Evolutionary conservation across 2,797 vertebrate genomes (phyloP).

Genomic region (Molossus molossus): DNA sequence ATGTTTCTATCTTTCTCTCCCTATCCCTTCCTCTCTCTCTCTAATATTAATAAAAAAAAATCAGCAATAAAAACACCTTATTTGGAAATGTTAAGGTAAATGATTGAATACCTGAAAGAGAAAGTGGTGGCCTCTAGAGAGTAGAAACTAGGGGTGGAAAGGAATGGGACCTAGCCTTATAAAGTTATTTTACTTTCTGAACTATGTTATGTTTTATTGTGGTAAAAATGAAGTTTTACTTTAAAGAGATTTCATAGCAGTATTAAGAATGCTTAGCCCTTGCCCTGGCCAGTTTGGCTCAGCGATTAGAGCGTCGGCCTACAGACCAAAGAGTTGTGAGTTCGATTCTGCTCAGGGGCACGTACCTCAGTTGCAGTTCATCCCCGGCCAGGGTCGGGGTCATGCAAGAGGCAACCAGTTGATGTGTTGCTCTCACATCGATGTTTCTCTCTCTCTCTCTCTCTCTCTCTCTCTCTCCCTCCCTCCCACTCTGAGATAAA

Average conservation of each 20-base stretch:
- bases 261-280: constrained; percentile 23
- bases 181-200: constrained; percentile 46
- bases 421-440: background rate
- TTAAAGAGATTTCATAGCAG: background rate
- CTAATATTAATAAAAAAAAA: too few species aligned
- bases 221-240: constrained; percentile 16
- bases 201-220: background rate
- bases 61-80: background rate
- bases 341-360: too few species aligned
- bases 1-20: too few species aligned
- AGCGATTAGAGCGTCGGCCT: too few species aligned
- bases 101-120: constrained; percentile 32
- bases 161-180: background rate
- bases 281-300: too few species aligned
- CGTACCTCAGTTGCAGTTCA: too few species aligned
- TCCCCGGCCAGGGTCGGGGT: background rate
- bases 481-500: background rate
- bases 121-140: background rate
- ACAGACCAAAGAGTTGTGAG: too few species aligned
- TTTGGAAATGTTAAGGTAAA: constrained; percentile 55
- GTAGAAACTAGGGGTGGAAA: background rate
- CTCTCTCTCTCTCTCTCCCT: background rate
- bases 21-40: too few species aligned
- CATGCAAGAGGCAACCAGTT: background rate
- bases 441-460: background rate